Conservation (phyloP, 1,140 invertebrate genomes). For the Heliconius nattereri region DNA sequence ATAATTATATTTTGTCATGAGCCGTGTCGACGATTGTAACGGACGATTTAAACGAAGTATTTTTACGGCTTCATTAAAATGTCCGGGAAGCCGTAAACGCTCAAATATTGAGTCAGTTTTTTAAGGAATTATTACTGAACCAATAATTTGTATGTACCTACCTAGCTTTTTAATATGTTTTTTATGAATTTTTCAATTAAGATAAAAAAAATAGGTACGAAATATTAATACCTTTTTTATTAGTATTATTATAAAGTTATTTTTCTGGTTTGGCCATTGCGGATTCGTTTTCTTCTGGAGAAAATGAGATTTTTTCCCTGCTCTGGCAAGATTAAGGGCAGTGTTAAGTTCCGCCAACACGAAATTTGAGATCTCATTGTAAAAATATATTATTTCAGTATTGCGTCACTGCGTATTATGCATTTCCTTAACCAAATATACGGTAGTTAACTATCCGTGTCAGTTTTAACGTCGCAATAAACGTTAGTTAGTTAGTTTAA, state of each 20-base stretch:
- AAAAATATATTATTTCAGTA: neutral
- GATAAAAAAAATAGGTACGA: neutral
- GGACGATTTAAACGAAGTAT: neutral
- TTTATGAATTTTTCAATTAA: neutral
- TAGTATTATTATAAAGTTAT: too few species aligned
- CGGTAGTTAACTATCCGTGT: constrained; percentile 1
- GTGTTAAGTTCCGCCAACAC: too few species aligned
- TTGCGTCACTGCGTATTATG: neutral
- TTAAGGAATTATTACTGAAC: neutral
- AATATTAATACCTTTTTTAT: too few species aligned
- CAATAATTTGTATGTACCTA: neutral
- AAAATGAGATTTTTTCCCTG: too few species aligned
- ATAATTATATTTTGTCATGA: too few species aligned
- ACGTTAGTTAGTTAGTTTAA: neutral
- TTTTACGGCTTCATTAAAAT: constrained; percentile 11
- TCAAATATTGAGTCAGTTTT: constrained; percentile 1
- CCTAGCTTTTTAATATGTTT: neutral
- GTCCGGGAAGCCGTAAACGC: neutral
- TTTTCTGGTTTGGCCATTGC: too few species aligned
- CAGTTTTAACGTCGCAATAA: neutral
- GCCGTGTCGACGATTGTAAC: too few species aligned
- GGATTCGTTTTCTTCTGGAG: too few species aligned
- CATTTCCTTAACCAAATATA: neutral
- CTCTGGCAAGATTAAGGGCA: too few species aligned
- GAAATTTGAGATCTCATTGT: too few species aligned